Percentiles rank a stretch among this genome's conserved stretches.
Evolutionary conservation across 2,113 vertebrate species (phyloP).

Genomic region (Tachycineta bicolor): DNA sequence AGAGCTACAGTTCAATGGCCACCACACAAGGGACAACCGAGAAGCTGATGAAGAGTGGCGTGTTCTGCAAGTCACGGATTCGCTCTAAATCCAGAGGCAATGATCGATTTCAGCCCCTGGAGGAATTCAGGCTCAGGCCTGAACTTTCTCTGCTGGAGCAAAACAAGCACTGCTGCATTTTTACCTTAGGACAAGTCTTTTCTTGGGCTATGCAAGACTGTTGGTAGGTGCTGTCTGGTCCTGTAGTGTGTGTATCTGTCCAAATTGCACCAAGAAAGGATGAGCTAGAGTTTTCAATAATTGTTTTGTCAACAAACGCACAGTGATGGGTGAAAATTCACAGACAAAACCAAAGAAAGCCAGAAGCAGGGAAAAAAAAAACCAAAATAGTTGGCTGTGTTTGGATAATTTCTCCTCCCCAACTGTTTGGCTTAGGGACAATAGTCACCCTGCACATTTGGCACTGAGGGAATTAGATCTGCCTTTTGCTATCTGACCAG

Average conservation of each 20-base stretch:
- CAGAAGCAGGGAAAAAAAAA: neutral
- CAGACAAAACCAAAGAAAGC: neutral
- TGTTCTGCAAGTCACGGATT: neutral
- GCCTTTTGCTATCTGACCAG: slow-evolving; percentile 34
- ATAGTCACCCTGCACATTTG: slow-evolving; percentile 10
- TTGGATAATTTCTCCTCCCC: neutral
- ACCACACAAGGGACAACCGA: neutral
- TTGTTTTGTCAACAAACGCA: neutral
- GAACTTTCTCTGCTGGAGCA: neutral
- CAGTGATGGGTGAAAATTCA: neutral
- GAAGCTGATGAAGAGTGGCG: neutral
- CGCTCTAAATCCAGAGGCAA: neutral
- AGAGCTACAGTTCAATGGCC: neutral
- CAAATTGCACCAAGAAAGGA: neutral
- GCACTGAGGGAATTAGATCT: slow-evolving; percentile 9
- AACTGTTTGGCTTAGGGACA: neutral
- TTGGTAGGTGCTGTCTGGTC: neutral
- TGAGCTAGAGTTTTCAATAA: neutral
- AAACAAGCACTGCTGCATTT: neutral
- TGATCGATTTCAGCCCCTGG: neutral
- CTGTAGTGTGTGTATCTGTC: neutral
- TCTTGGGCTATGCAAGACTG: neutral
- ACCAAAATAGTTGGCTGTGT: neutral
- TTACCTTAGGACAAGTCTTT: neutral
- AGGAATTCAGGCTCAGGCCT: neutral